Percentiles rank a stretch among this genome's conserved stretches.
These are phyloP conservation scores for Enteromius fasciolatus DNA, from an alignment of 2,797 vertebrate genomes.

Conservation along the genomic window DNA sequence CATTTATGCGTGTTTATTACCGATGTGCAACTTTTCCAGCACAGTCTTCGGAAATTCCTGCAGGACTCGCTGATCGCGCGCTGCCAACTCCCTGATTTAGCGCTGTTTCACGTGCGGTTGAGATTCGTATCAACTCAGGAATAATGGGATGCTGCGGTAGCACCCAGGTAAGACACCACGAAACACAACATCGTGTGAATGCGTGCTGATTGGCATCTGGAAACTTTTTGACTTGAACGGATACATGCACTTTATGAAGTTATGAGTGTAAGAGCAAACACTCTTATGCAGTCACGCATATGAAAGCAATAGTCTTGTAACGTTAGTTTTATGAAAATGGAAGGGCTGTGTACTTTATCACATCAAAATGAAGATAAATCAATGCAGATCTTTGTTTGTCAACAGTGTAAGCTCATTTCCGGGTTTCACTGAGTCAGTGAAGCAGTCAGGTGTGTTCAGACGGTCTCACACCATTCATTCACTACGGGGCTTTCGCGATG, in stretches of 20 bases:
- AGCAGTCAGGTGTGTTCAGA: background rate
- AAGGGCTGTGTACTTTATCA: background rate
- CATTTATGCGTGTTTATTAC: background rate
- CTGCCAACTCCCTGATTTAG: conserved; percentile 12
- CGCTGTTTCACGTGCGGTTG: background rate
- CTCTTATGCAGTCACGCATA: background rate
- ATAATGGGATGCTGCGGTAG: conserved; percentile 59
- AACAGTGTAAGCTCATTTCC: conserved; percentile 28
- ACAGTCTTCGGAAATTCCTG: background rate
- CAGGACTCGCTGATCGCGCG: conserved; percentile 7
- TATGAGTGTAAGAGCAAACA: background rate
- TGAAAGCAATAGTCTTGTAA: background rate
- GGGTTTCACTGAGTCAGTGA: conserved; percentile 4
- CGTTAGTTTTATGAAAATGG: background rate
- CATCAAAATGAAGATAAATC: background rate
- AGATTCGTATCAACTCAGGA: background rate
- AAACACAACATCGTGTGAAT: background rate
- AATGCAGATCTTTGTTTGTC: conserved; percentile 7
- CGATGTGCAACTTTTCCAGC: conserved; percentile 19
- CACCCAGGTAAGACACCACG: conserved; percentile 43
- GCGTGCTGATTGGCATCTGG: background rate
- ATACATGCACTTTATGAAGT: background rate
- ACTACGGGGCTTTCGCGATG: background rate
- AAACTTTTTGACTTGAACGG: background rate
- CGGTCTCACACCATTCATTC: background rate